Evolutionary conservation across 2,888 invertebrate genomes (phyloP).

Genomic region (Pollenia labialis): DNA sequence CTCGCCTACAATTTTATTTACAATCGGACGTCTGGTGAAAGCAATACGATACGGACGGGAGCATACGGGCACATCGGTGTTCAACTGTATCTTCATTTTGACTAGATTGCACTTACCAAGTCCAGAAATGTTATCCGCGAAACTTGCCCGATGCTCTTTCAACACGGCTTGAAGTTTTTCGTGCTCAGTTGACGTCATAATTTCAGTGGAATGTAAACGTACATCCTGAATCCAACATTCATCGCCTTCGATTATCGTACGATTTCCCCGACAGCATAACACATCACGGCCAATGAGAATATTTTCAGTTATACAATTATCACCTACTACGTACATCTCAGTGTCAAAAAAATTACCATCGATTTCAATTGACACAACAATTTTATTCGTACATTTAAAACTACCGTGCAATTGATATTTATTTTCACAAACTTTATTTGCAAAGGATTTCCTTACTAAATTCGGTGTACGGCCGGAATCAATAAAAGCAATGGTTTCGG

Average conservation of each 20-base stretch:
- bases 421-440: neutral
- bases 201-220: no score
- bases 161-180: no score
- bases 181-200: no score
- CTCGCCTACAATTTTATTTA: no score
- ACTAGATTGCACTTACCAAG: no score
- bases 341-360: conserved; percentile 46
- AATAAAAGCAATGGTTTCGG: conserved; percentile 27
- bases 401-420: neutral
- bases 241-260: conserved; percentile 56
- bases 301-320: neutral
- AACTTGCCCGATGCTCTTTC: no score
- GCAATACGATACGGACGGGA: no score
- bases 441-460: conserved; percentile 35
- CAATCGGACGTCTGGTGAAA: neutral
- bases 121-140: no score
- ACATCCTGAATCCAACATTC: conserved; percentile 56
- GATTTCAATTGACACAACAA: conserved; percentile 37
- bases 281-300: conserved; percentile 34
- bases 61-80: no score
- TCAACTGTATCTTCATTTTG: no score
- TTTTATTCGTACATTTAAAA: conserved; percentile 50
- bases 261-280: conserved; percentile 48
- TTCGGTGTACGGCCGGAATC: no score
- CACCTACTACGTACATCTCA: conserved; percentile 36